phyloP scores from a whole-genome alignment of 2,113 vertebrate genomes.

The Dunckerocampus dactyliophorus region DNA sequence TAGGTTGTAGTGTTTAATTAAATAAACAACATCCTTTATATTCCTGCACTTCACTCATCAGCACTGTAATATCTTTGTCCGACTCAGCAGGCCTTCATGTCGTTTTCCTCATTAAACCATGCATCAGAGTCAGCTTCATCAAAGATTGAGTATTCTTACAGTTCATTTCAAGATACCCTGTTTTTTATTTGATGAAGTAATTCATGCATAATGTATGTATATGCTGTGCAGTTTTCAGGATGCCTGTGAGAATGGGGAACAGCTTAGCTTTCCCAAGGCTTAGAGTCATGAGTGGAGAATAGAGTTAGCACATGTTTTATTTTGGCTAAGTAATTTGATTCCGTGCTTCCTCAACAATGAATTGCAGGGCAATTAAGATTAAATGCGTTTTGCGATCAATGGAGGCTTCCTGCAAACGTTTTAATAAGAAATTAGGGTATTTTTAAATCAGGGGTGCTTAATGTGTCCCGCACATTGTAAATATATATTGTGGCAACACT shows the following conservation, averaged over 20 bases:
- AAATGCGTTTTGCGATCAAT: conserved; percentile 26
- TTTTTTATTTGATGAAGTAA: conserved; percentile 67
- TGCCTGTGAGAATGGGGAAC: conserved; percentile 34
- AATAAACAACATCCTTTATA: conserved; percentile 21
- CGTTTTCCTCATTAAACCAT: conserved; percentile 58
- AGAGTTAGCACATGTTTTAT: conserved; percentile 36
- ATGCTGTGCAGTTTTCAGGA: conserved; percentile 51
- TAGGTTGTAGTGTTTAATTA: conserved; percentile 38
- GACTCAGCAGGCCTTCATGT: conserved; percentile 35
- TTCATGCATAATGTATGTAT: conserved; percentile 70
- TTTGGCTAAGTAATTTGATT: conserved; percentile 57
- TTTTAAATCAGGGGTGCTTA: too few species aligned
- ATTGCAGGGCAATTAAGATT: conserved; percentile 48
- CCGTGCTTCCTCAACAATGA: conserved; percentile 28
- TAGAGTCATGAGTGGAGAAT: conserved; percentile 2
- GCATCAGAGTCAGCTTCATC: conserved; percentile 62
- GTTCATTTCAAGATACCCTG: conserved; percentile 63
- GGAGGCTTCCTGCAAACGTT: conserved; percentile 33
- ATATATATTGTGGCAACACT: too few species aligned
- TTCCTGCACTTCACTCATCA: conserved; percentile 20
- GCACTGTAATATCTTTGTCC: conserved; percentile 37
- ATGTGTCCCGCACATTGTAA: too few species aligned
- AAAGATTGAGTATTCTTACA: conserved; percentile 64
- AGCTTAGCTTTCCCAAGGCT: conserved; percentile 22
- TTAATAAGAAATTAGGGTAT: too few species aligned